Percentiles rank a stretch among this genome's conserved stretches.
Conservation (phyloP, 2,113 vertebrate species). For the Ceyx margarethae region DNA sequence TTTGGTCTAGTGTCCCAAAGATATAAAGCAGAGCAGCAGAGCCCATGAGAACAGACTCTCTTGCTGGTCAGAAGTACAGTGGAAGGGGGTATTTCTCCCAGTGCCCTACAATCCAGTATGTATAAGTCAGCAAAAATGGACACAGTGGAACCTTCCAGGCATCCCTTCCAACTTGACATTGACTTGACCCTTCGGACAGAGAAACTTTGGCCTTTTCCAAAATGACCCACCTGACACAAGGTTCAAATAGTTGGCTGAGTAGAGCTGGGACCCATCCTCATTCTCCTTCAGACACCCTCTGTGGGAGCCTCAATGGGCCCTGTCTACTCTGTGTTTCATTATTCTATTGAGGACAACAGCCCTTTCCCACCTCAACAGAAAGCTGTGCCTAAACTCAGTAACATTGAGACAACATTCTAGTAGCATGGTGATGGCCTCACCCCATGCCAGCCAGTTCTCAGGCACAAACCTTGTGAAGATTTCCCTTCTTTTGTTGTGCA, state of each 20-base stretch:
- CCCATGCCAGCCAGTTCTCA: background rate
- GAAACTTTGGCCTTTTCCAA: background rate
- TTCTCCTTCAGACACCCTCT: background rate
- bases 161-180: background rate
- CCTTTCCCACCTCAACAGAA: background rate
- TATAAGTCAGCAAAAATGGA: constrained; percentile 8
- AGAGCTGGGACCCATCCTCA: background rate
- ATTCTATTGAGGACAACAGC: background rate
- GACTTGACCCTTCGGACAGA: background rate
- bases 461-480: background rate
- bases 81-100: background rate
- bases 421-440: background rate
- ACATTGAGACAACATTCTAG: background rate
- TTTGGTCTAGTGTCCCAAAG: background rate
- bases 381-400: background rate
- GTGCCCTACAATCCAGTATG: background rate
- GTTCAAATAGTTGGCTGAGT: constrained; percentile 20
- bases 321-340: background rate
- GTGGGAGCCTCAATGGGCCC: background rate
- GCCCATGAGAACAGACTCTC: background rate
- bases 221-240: background rate
- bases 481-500: background rate
- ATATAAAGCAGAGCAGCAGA: background rate
- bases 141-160: background rate
- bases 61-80: background rate